phyloP scores from a whole-genome alignment of 2,797 vertebrate genomes.

The Halcyon leucocephala region DNA sequence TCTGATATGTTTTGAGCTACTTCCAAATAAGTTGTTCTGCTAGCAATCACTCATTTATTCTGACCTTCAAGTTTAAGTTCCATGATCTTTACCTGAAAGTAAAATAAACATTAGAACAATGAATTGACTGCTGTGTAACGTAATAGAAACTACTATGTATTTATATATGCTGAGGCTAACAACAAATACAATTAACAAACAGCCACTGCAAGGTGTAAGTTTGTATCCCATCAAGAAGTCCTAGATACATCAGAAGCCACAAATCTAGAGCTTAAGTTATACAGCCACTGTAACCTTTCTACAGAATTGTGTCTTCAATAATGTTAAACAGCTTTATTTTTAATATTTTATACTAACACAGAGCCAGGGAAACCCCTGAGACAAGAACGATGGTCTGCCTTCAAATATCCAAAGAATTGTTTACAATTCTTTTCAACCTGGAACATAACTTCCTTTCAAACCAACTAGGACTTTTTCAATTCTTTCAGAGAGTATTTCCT shows the following conservation, averaged over 20 bases:
- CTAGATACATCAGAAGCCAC: not conserved
- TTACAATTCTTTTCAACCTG: not conserved
- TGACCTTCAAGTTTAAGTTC: not conserved
- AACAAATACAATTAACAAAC: not conserved
- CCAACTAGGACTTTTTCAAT: not conserved
- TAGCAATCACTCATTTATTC: not conserved
- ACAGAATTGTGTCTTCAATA: not conserved
- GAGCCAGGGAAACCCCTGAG: not conserved
- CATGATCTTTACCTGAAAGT: not conserved
- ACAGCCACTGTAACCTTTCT: not conserved
- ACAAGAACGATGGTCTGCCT: not conserved
- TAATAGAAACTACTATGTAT: not conserved
- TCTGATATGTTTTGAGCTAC: not conserved
- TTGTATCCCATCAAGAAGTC: not conserved
- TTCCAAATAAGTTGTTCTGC: not conserved
- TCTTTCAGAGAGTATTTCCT: not conserved
- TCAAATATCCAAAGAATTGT: not conserved
- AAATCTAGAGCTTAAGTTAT: not conserved
- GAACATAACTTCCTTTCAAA: not conserved
- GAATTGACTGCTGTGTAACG: not conserved
- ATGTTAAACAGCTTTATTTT: not conserved
- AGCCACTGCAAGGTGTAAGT: not conserved
- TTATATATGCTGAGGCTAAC: not conserved
- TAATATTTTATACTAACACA: not conserved
- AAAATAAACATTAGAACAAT: not conserved